These are phyloP conservation scores for Leptarthrus brevirostris DNA, from an alignment of 2,888 invertebrate genomes.

Conservation along the genomic window DNA sequence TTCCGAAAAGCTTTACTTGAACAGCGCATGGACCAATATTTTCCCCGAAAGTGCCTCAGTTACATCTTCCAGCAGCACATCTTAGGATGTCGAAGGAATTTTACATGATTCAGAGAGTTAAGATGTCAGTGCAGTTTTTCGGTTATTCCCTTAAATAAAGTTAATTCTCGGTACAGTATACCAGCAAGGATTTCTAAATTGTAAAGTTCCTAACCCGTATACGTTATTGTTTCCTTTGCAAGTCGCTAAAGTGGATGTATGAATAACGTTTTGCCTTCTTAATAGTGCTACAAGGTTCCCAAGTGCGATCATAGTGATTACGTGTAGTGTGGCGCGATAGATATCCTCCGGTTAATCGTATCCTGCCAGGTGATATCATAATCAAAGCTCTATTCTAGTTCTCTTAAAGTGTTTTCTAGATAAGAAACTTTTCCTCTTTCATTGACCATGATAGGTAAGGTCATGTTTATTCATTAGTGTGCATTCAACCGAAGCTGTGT, in stretches of 20 bases:
- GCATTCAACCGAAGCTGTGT: slow-evolving; percentile 22
- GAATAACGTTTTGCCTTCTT: too few species aligned
- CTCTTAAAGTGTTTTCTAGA: slow-evolving; percentile 4
- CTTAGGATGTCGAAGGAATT: slow-evolving; percentile 1
- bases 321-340: not conserved
- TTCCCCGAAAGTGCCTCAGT: not conserved
- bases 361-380: slow-evolving; percentile 1
- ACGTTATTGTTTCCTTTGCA: too few species aligned
- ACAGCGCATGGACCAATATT: slow-evolving; percentile 1
- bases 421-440: slow-evolving; percentile 30
- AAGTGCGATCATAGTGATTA: too few species aligned
- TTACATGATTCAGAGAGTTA: not conserved
- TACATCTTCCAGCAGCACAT: slow-evolving; percentile 20
- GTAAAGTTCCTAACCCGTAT: not conserved
- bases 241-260: too few species aligned
- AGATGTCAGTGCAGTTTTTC: not conserved
- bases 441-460: slow-evolving; percentile 45
- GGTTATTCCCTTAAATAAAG: not conserved
- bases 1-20: not conserved
- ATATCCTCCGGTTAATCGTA: not conserved
- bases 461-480: slow-evolving; percentile 47
- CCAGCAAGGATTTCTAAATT: not conserved
- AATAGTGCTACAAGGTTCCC: too few species aligned
- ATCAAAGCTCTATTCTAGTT: not conserved
- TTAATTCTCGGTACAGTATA: too few species aligned